Evolutionary conservation across 2,888 invertebrate genomes (phyloP), one percentile per base, ranked within the genome.

Genomic region (Pterobdella sp.): DNA sequence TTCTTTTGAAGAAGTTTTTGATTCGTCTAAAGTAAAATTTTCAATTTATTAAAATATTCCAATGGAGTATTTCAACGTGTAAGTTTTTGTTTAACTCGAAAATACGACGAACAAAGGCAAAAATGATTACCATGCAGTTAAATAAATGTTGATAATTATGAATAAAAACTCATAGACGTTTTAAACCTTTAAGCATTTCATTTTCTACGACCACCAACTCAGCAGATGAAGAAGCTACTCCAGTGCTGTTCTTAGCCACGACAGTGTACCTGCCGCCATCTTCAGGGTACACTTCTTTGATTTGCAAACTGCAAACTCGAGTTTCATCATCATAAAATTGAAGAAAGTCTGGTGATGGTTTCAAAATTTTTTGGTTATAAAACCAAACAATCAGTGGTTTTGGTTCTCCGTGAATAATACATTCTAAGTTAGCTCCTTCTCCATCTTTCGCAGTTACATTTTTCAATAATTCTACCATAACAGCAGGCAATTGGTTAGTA

Each of bases 181-280:
- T n/a, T n/a, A n/a, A n/a, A 64, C 81, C 81, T 49, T 81, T 80
- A 34, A 77, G 78, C 80, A 79, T 22, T 35, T 74, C 72, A 80
- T 76, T 78, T 79, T 79, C 84, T 79, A 78, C 79, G 73, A 89
- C 88, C 65, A 89, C 89, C 36, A 92, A 83, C 77, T 90, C 89
- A 1, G 91, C 89, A 78, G 91, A 90, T 77, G 91, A 90, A 80
- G 90, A 90, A 0, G 88, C 89, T 77, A 90, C 89, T 0, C 91
- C 91, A 26, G 87, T 85, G n/a, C 84, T 81, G 81, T 91, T 91
- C 0, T 86, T 86, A 1, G 91, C 91, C 81, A 89, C 90, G 22
- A 89, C 90, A 2, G 89, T 89, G 81, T 91, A 92, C 70, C 89
- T 89, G 18, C 91, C 91, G 79, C 89, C 88, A 81, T 92, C 90